Conservation (phyloP, 2,888 invertebrate genomes). For the Meliscaeva auricollis region DNA sequence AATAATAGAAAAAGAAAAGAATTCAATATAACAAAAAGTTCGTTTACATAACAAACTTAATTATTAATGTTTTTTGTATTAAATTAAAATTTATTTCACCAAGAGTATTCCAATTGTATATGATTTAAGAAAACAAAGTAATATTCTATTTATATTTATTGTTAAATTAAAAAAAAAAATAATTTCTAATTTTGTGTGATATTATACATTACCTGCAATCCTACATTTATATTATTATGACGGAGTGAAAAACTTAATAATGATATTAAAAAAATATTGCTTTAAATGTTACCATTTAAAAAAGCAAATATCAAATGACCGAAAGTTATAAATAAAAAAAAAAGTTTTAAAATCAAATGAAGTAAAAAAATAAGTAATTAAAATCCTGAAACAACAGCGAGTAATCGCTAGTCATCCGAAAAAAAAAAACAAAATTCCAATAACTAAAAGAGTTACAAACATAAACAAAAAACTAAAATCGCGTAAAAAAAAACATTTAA, state of each 20-base stretch:
- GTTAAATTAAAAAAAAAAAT: slow-evolving; percentile 35
- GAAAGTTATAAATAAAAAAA: slow-evolving; percentile 22
- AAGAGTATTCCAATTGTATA: slow-evolving; percentile 40
- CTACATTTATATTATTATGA: slow-evolving; percentile 23
- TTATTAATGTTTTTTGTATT: slow-evolving; percentile 28
- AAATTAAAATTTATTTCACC: slow-evolving; percentile 56
- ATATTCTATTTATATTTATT: slow-evolving; percentile 22
- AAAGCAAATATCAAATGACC: background rate
- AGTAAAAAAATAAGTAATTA: slow-evolving; percentile 54
- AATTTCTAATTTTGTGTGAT: slow-evolving; percentile 75
- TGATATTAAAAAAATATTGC: slow-evolving; percentile 58
- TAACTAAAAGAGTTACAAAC: slow-evolving; percentile 32
- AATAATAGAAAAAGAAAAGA: background rate
- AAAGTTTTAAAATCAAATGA: slow-evolving; percentile 7
- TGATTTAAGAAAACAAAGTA: slow-evolving; percentile 51
- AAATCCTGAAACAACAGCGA: slow-evolving; percentile 58
- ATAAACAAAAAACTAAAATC: slow-evolving; percentile 53
- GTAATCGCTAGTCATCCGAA: slow-evolving; percentile 62
- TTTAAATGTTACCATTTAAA: slow-evolving; percentile 63
- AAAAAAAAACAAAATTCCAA: slow-evolving; percentile 30
- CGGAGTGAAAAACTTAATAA: slow-evolving; percentile 35
- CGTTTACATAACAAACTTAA: slow-evolving; percentile 33
- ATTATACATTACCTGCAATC: slow-evolving; percentile 61
- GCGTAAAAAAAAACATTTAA: slow-evolving; percentile 46
- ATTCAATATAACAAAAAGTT: slow-evolving; percentile 21